Percentiles rank a stretch among this genome's conserved stretches.
Evolutionary conservation across 1,140 invertebrate species (phyloP).

Genomic region (Caenorhabditis latens): DNA sequence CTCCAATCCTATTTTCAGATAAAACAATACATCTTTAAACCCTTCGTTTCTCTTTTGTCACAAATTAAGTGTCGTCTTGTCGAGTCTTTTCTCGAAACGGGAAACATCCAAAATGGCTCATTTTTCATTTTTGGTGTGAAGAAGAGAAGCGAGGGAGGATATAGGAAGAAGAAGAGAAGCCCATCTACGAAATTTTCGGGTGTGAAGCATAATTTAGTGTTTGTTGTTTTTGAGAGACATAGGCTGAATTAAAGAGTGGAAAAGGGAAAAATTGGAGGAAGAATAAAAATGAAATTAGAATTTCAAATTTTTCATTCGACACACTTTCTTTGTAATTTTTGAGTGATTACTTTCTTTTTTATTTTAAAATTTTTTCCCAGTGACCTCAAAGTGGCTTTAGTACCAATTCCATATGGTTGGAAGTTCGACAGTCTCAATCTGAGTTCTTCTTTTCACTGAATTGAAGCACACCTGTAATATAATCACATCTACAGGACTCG

Average conservation of each 20-base stretch:
- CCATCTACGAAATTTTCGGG: conserved; percentile 20
- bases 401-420: no score
- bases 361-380: not conserved
- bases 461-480: no score
- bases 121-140: conserved; percentile 41
- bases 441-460: no score
- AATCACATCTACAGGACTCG: no score
- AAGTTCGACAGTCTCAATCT: no score
- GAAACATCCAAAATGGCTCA: not conserved
- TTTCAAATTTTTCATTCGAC: not conserved
- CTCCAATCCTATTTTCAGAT: conserved; percentile 49
- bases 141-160: conserved; percentile 1
- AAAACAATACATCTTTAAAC: not conserved
- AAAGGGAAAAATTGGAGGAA: not conserved
- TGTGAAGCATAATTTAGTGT: conserved; percentile 39
- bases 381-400: no score
- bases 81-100: not conserved
- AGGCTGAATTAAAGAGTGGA: not conserved
- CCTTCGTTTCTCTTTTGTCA: not conserved
- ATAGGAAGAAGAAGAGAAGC: conserved; percentile 17
- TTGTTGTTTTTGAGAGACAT: conserved; percentile 32
- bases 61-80: conserved; percentile 48
- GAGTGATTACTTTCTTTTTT: not conserved
- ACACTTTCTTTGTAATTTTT: not conserved
- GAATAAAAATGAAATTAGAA: not conserved